phyloP scores from a whole-genome alignment of 1,140 invertebrate species.

The Microplitis demolitor region DNA sequence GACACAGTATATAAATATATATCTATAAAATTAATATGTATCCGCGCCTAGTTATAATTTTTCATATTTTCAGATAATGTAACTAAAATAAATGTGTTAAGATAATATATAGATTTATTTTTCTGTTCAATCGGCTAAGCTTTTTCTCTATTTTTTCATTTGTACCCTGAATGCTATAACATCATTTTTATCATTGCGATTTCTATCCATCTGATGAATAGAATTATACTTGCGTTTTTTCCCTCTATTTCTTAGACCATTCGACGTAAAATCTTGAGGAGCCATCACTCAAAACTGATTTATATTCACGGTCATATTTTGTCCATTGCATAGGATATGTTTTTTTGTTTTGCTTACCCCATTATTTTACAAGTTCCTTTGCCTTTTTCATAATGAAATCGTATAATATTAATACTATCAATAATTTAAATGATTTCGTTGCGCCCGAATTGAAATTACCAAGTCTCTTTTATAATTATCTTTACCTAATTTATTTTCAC shows the following conservation, averaged over 20 bases:
- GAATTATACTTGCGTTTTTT: neutral
- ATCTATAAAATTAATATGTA: conserved; percentile 32
- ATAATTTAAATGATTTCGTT: neutral
- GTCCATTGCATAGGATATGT: neutral
- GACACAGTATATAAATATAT: too few relatives aligned
- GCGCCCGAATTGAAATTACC: neutral
- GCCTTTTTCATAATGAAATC: neutral
- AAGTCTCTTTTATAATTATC: neutral
- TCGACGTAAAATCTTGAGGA: neutral
- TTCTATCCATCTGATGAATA: conserved; percentile 29
- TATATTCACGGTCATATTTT: neutral
- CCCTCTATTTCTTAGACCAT: neutral
- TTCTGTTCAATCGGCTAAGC: conserved; percentile 9
- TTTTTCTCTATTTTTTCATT: conserved; percentile 12
- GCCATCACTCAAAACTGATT: neutral
- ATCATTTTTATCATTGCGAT: conserved; percentile 31
- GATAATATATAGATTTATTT: conserved; percentile 23
- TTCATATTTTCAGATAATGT: conserved; percentile 15
- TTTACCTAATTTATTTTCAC: neutral
- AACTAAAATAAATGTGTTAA: neutral
- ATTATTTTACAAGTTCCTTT: neutral
- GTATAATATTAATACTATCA: neutral
- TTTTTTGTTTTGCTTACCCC: neutral
- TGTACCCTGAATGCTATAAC: conserved; percentile 31
- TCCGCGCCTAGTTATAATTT: conserved; percentile 37